Percentiles rank a stretch among this genome's conserved stretches.
These are phyloP conservation scores for Aphelocoma coerulescens DNA, from an alignment of 2,113 vertebrate species.

Conservation along the genomic window DNA sequence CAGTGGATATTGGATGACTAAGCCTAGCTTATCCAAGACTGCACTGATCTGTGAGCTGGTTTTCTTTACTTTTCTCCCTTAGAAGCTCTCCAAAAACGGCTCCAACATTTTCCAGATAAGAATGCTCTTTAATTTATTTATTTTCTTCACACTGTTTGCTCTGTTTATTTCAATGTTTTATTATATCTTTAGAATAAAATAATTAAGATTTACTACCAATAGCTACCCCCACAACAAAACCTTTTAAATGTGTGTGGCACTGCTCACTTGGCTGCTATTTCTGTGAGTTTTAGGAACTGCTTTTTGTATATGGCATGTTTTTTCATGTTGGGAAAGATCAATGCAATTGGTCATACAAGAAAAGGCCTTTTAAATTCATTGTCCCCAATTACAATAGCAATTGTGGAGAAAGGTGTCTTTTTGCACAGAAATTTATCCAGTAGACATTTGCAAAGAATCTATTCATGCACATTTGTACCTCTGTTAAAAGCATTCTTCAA, in stretches of 20 bases:
- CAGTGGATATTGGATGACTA: neutral
- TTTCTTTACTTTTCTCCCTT: neutral
- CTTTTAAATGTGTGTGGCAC: neutral
- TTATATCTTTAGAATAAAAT: neutral
- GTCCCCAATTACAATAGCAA: neutral
- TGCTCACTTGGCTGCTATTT: neutral
- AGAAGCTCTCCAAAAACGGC: neutral
- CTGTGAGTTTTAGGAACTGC: neutral
- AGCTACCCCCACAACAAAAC: neutral
- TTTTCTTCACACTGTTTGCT: neutral
- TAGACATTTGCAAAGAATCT: neutral
- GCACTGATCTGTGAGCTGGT: neutral
- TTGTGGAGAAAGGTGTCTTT: neutral
- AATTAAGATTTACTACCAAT: neutral
- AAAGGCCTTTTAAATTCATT: neutral
- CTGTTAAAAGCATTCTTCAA: neutral
- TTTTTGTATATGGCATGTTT: neutral
- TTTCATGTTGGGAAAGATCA: neutral
- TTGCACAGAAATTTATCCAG: neutral
- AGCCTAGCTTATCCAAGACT: neutral
- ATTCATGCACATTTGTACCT: neutral
- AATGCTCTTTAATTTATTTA: neutral
- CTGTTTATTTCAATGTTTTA: neutral
- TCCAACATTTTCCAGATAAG: neutral
- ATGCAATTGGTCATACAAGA: neutral